These are phyloP conservation scores for Enteromius trimaculatus DNA, from an alignment of 2,797 vertebrate species.

Conservation along the genomic window DNA sequence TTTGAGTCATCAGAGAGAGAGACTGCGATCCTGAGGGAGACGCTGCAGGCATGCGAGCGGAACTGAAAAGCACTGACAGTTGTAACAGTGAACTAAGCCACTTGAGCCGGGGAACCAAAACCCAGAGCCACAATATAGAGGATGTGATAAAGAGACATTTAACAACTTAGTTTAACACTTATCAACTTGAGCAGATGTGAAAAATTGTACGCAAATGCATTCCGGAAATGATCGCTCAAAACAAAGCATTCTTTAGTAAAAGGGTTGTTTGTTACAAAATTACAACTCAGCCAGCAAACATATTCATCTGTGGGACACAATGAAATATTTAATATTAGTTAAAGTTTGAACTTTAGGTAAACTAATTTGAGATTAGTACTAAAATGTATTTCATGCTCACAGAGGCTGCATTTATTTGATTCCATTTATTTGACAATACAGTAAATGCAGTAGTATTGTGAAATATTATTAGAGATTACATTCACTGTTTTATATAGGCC, in stretches of 20 bases:
- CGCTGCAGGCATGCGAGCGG: slow-evolving; percentile 46
- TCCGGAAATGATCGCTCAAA: background rate
- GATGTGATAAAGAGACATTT: slow-evolving; percentile 42
- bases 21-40: slow-evolving; percentile 55
- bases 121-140: slow-evolving; percentile 32
- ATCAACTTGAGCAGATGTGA: background rate
- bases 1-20: slow-evolving; percentile 65
- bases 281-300: background rate
- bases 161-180: slow-evolving; percentile 25
- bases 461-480: background rate
- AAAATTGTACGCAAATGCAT: background rate
- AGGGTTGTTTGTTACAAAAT: background rate
- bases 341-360: background rate
- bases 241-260: background rate
- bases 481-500: background rate
- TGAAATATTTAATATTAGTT: background rate
- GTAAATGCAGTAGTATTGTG: background rate
- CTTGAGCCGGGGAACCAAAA: slow-evolving; percentile 43
- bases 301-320: background rate
- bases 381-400: background rate
- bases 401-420: background rate
- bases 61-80: slow-evolving; percentile 59
- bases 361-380: background rate
- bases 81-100: slow-evolving; percentile 52
- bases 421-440: background rate